phyloP scores from a whole-genome alignment of 2,888 invertebrate species.

The Phrixothrix hirtus region DNA sequence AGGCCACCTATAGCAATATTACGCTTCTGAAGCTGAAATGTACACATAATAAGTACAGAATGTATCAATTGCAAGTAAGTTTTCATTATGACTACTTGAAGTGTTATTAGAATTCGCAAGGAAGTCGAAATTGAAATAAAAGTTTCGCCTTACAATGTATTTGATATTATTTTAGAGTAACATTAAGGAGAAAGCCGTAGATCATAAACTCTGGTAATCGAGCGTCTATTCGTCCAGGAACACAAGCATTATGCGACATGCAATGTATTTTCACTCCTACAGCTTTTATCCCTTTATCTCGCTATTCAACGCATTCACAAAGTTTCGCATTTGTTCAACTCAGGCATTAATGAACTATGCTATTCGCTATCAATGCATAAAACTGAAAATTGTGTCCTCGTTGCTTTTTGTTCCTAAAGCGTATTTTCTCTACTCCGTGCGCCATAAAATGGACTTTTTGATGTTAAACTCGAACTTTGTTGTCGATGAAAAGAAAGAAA shows the following conservation, averaged over 20 bases:
- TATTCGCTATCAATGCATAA: constrained; percentile 52
- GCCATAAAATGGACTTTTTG: constrained; percentile 26
- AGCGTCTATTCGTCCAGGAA: constrained; percentile 24
- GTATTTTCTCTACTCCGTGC: constrained; percentile 36
- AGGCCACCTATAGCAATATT: constrained; percentile 35
- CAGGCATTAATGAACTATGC: constrained; percentile 54
- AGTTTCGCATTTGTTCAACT: constrained; percentile 52
- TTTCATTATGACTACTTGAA: constrained; percentile 23
- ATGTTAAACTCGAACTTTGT: constrained; percentile 27
- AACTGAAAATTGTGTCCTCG: constrained; percentile 50
- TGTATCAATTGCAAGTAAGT: constrained; percentile 26
- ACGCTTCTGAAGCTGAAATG: constrained; percentile 31
- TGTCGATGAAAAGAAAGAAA: constrained; percentile 25
- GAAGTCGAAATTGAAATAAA: neutral
- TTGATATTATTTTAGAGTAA: neutral
- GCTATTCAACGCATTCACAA: constrained; percentile 54
- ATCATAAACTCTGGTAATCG: constrained; percentile 17
- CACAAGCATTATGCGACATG: constrained; percentile 44
- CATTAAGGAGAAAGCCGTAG: constrained; percentile 2
- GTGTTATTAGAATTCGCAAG: constrained; percentile 3
- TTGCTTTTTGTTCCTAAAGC: constrained; percentile 37
- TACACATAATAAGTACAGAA: constrained; percentile 39
- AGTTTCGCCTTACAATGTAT: neutral
- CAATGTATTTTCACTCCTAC: constrained; percentile 50
- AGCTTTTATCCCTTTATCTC: constrained; percentile 57